phyloP scores from a whole-genome alignment of 2,888 invertebrate genomes.

The Steinernema scapterisci region DNA sequence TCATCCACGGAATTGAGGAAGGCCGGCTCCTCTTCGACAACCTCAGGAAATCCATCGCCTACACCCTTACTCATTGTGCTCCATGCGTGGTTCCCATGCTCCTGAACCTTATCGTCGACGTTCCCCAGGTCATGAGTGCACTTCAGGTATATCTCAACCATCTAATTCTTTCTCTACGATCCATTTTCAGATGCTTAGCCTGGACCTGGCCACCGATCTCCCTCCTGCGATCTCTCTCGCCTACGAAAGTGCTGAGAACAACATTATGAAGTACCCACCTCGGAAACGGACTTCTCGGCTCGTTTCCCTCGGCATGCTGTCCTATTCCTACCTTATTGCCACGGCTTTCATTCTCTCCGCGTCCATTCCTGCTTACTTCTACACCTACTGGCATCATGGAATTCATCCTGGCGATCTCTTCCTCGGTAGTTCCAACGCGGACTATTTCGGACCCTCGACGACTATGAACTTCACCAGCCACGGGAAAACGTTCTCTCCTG shows the following conservation, averaged over 20 bases:
- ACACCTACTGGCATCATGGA: conserved; percentile 21
- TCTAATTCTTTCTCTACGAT: too few species aligned
- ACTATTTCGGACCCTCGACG: conserved; percentile 1
- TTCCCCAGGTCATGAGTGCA: conserved; percentile 40
- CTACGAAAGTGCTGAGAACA: conserved; percentile 36
- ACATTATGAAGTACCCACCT: conserved; percentile 40
- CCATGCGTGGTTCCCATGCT: conserved; percentile 42
- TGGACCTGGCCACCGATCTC: conserved; percentile 38
- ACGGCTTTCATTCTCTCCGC: conserved; percentile 37
- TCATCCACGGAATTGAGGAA: conserved; percentile 48
- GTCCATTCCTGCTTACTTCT: conserved; percentile 17
- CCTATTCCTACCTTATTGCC: conserved; percentile 47
- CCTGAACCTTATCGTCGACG: conserved; percentile 40
- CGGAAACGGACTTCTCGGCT: conserved; percentile 36
- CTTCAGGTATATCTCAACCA: conserved; percentile 28
- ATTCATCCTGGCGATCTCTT: not conserved
- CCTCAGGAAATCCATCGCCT: conserved; percentile 40
- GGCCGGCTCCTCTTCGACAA: conserved; percentile 46
- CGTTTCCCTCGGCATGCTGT: conserved; percentile 42
- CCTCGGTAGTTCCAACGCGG: not conserved
- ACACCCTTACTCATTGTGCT: conserved; percentile 41
- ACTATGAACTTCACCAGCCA: conserved; percentile 17
- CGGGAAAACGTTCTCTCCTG: not conserved
- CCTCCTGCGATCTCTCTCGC: conserved; percentile 38
- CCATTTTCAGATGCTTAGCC: conserved; percentile 34